phyloP scores from a whole-genome alignment of 2,888 invertebrate species.

The Drepana falcataria region DNA sequence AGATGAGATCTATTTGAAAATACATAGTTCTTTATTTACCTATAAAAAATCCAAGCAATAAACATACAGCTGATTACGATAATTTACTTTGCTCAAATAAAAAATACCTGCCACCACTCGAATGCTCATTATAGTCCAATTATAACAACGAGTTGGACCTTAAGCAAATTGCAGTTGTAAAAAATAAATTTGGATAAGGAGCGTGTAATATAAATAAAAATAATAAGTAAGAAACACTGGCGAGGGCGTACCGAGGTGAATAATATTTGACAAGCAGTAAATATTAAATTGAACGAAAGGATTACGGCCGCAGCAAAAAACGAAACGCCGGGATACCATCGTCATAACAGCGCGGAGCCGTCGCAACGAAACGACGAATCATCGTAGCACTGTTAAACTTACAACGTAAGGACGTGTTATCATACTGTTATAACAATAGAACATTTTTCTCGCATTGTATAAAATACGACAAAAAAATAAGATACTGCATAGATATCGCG shows the following conservation, averaged over 20 bases:
- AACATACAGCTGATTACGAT: slow-evolving; percentile 5
- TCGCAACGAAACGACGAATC: slow-evolving; percentile 48
- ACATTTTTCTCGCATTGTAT: slow-evolving; percentile 54
- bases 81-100: slow-evolving; percentile 20
- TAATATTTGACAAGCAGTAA: slow-evolving; percentile 67
- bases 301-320: slow-evolving; percentile 46
- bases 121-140: slow-evolving; percentile 36
- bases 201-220: slow-evolving; percentile 46
- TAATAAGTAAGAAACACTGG: slow-evolving; percentile 41
- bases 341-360: slow-evolving; percentile 40
- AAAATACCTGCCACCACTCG: slow-evolving; percentile 21
- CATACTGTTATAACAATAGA: slow-evolving; percentile 58
- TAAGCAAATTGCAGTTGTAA: slow-evolving; percentile 51
- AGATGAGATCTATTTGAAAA: too few species aligned
- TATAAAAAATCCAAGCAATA: not conserved
- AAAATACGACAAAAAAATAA: slow-evolving; percentile 44
- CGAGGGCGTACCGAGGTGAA: slow-evolving; percentile 49
- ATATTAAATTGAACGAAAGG: slow-evolving; percentile 61
- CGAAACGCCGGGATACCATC: slow-evolving; percentile 31
- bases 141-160: slow-evolving; percentile 31
- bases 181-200: slow-evolving; percentile 44
- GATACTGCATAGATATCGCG: slow-evolving; percentile 50
- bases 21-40: too few species aligned
- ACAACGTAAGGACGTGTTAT: slow-evolving; percentile 57
- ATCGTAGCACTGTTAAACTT: slow-evolving; percentile 56